Base-by-base conservation (phyloP, 2,888 invertebrate species). In the Drosophila algonquin region DNA sequence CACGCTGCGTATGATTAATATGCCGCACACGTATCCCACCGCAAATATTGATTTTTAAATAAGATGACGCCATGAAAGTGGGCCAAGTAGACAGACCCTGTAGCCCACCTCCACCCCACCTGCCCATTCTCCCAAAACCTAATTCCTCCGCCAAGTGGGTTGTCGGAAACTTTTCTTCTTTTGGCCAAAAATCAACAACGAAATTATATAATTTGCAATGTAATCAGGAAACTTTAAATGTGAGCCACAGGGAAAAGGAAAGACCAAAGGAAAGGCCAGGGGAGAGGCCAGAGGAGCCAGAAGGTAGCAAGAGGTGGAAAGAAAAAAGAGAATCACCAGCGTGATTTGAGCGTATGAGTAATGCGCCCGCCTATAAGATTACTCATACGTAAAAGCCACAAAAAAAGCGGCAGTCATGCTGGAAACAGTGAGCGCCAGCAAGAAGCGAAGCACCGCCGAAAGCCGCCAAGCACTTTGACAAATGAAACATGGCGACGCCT, bases 161-260 rank as follows among this genome's bases (percentile, higher is more conserved):
- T 35, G 73, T 73, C 53, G 57, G 40, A n/a, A 40, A 73, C 65
- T 52, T 74, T 74, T 74, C 56, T 60, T 57, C 40, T 14, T 40
- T 6, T 63, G 51, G 75, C 58, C 59, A 56, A 73, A 79, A 83
- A 77, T 83, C 81, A 86, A 87, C 83, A 83, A 74, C 76, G 75
- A 81, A 87, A 86, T 86, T 87, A 86, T 83, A 86, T 86, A 86
- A 86, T 86, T 86, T 83, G 86, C 88, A 68, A 81, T 86, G 86
- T 87, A 86, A 86, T 86, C 86, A 83, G 81, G 74, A 77, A 86
- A 86, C 83, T 86, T 86, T 82, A 87, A 87, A 77, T 75, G 77
- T 56, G 64, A 30, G 40, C 16, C 30, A 35, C 24, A 32, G 46
- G 53, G 16, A n/a, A 8, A 6, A n/a, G 48, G 21, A 61, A 47